Base-by-base conservation (phyloP, 1,140 invertebrate genomes). In the Akabosia matsudoensis region DNA sequence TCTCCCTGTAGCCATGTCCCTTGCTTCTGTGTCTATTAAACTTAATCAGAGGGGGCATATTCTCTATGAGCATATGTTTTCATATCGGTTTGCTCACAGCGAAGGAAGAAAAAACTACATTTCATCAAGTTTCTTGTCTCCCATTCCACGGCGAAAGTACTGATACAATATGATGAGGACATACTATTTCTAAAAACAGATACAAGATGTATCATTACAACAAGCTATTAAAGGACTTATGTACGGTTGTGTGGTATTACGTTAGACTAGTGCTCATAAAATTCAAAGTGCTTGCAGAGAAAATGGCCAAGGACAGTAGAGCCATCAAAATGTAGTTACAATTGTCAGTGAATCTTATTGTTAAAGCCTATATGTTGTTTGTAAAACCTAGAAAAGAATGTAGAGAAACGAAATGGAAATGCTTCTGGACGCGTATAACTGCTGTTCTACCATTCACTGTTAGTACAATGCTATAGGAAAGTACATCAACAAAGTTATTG, bases 281-380 rank as follows among this genome's bases (percentile, higher is more conserved):
- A 67, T 67, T 30, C 31, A 28, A 67, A 67, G 61, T 31, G 31
- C 26, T 67, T 67, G 24, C 61, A 28, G 26, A 10, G 61, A 67
- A 61, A 67, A 67, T 67, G 61, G 61, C 61, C 61, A 67, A 67
- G 54, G 54, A 56, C 10, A 56, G 54, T 56, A 18, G 7, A 13
- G 24, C 13, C 24, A 56, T 10, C 22, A 56, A 24, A 56, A n/a
- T 13, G 54, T 56, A 56, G 54, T 45, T 45, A 45, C 18, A 45
- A 45, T 45, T 10, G 37, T 45, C 54, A 56, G n/a, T 56, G 54
- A 24, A 4, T 56, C 7, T 56, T 24, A 3, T 56, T 24, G 54
- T 13, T n/a, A 16, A 56, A n/a, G 54, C 24, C 3, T 56, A 56
- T 45, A 45, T 45, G 37, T 45, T 45, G 37, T 45, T 10, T 10